These are phyloP conservation scores for Alligator sinensis DNA, from an alignment of 2,113 vertebrate species.

Conservation along the genomic window DNA sequence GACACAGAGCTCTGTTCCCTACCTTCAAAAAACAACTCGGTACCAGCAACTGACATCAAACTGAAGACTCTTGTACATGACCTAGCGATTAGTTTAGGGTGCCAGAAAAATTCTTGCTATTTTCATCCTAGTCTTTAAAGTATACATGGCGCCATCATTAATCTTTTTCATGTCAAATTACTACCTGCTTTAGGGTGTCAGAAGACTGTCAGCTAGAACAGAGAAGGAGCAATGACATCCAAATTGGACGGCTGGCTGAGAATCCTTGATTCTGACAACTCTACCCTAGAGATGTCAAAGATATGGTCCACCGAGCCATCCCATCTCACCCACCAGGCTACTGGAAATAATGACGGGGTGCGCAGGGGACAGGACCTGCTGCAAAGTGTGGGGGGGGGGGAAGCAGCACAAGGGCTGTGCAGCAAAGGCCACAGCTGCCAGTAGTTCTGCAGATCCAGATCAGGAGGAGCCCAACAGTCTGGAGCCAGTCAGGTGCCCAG, in stretches of 20 bases:
- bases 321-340: no score
- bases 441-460: no score
- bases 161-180: accelerated
- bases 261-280: background rate
- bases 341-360: no score
- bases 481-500: no score
- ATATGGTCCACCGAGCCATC: no score
- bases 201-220: accelerated
- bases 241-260: accelerated
- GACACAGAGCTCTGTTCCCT: background rate
- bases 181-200: accelerated
- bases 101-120: accelerated
- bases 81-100: accelerated
- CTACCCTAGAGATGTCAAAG: no score
- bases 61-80: background rate
- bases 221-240: accelerated
- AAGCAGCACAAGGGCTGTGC: no score
- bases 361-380: no score
- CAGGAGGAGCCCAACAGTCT: no score
- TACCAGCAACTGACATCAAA: accelerated
- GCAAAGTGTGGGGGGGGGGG: no score
- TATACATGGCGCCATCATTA: accelerated
- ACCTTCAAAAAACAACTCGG: accelerated
- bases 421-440: no score
- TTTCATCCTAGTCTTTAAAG: accelerated